Base-by-base conservation (phyloP, 2,113 vertebrate genomes). In the Papio anubis region DNA sequence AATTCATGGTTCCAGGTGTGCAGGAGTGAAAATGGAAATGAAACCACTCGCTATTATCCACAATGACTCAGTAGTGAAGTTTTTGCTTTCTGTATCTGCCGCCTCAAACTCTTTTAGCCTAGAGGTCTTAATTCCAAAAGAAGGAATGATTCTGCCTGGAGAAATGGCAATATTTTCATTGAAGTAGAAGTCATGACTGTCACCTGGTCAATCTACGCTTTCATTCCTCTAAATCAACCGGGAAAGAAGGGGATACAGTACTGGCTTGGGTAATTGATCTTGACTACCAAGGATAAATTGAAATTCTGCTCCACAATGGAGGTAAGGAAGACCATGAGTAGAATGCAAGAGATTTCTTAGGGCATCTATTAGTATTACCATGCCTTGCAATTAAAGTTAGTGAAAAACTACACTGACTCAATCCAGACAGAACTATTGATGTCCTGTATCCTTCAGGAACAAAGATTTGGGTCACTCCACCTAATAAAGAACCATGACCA, bases 181-280 rank as follows among this genome's bases (percentile, higher is more conserved):
- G 6, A 73, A n/a, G n/a, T 55, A 27, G 50, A 48, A 48, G 3
- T 30, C 14, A n/a, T 48, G 30, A 55, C 20, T 48, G 64, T 27
- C 20, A 55, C 17, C 0, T 4, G 38, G 0, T 18, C n/a, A 23
- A 0, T 12, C 8, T 38, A 8, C 5, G 3, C 6, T 16, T 38
- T 83, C 16, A 55, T 35, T 3, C 5, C 35, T 43, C n/a, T 43
- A 84, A 18, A 43, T 7, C 20, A n/a, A 90, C 3, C 23, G 38
- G 17, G 5, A 57, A 78, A 50, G 4, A 25, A 82, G 5, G 2
- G 4, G 27, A 17, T 27, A 9, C 5, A 18, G 0, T 38, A 55
- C 4, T 50, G 23, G 2, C 16, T 45, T 38, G 32, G 17, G 18
- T 48, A 30, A 45, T 10, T 90, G 57, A 75, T 13, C 30, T 43